These are phyloP conservation scores for Antedon mediterranea DNA, from an alignment of 53 echinoderm and acorn worm species.

Conservation along the genomic window DNA sequence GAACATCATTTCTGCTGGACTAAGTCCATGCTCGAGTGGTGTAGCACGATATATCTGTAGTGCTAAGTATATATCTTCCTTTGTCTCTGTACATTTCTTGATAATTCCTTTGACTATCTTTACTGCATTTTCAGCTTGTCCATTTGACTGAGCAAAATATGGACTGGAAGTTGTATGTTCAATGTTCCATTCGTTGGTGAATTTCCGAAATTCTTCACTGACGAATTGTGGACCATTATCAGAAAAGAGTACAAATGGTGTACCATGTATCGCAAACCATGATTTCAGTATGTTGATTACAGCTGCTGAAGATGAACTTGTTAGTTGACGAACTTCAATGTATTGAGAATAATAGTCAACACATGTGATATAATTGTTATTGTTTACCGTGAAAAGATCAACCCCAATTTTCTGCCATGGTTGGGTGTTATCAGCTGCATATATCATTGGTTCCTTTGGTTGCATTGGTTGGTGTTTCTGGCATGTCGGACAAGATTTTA, in stretches of 20 bases:
- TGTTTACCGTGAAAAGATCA: background rate
- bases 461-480: slow-evolving; percentile 4
- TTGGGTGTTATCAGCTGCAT: no score
- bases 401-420: background rate
- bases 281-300: background rate
- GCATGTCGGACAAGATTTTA: background rate
- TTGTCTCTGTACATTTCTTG: background rate
- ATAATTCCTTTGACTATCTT: slow-evolving; percentile 6
- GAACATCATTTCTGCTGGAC: slow-evolving; percentile 3
- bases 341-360: no score
- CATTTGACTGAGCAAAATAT: slow-evolving; percentile 15
- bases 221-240: slow-evolving; percentile 9
- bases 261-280: background rate
- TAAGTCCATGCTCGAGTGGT: slow-evolving; percentile 1
- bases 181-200: slow-evolving; percentile 11
- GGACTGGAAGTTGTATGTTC: slow-evolving; percentile 13
- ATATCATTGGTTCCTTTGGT: slow-evolving; percentile 1
- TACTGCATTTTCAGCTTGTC: slow-evolving; percentile 8
- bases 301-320: no score
- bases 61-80: background rate
- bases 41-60: background rate
- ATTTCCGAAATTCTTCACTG: background rate
- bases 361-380: no score
- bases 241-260: background rate
- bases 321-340: no score